Conservation (phyloP, 2,888 invertebrate genomes). For the Cephus runcator region DNA sequence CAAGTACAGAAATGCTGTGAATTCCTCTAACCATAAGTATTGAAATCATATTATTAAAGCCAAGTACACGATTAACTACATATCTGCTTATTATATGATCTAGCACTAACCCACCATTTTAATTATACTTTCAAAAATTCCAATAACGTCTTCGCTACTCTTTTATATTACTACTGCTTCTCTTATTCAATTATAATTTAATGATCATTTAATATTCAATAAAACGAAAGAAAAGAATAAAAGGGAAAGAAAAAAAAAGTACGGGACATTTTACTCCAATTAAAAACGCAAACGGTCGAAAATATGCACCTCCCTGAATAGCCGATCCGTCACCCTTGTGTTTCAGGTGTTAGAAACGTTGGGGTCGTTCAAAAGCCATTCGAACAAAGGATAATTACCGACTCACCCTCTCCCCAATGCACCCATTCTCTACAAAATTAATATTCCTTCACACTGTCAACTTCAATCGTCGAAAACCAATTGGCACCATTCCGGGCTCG, state of each 20-base stretch:
- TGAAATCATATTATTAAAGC: too few species aligned
- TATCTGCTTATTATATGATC: too few species aligned
- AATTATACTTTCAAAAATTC: too few species aligned
- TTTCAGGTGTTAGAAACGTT: not conserved
- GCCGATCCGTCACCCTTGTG: not conserved
- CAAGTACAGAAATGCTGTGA: too few species aligned
- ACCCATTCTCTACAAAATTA: not conserved
- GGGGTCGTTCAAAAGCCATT: not conserved
- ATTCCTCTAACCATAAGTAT: too few species aligned
- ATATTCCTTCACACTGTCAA: not conserved
- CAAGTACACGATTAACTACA: too few species aligned
- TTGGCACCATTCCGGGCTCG: not conserved
- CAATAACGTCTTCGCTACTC: too few species aligned
- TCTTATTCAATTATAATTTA: too few species aligned
- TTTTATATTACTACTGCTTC: too few species aligned
- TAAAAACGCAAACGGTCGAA: not conserved
- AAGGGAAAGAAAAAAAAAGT: not conserved
- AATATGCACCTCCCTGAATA: not conserved
- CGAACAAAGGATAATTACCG: not conserved
- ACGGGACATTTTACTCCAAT: not conserved
- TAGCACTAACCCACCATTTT: too few species aligned
- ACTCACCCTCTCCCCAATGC: not conserved
- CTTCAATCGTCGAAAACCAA: not conserved
- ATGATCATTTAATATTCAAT: too few species aligned
- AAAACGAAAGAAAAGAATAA: not conserved